Conservation (phyloP, 2,113 vertebrate genomes). For the Bufo bufo region DNA sequence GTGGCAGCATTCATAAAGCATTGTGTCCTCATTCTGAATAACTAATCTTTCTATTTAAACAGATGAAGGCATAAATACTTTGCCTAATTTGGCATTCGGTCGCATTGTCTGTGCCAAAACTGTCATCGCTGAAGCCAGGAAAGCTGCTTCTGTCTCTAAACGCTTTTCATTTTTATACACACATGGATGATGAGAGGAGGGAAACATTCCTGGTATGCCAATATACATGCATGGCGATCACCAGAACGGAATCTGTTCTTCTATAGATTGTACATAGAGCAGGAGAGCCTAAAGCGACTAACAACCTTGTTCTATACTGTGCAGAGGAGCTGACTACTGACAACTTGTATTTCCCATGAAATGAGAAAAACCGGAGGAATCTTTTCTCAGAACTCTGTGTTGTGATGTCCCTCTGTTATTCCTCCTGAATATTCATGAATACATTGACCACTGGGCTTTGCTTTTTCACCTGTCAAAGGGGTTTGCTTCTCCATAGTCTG, state of each 20-base stretch:
- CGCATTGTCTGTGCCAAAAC: slow-evolving; percentile 17
- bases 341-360: too few species aligned
- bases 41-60: slow-evolving; percentile 32
- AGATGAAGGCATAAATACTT: slow-evolving; percentile 38
- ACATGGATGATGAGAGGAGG: slow-evolving; percentile 23
- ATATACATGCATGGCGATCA: not conserved
- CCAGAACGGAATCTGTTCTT: not conserved
- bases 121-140: slow-evolving; percentile 35
- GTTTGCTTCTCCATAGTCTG: too few species aligned
- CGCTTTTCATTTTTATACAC: slow-evolving; percentile 43
- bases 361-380: too few species aligned
- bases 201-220: slow-evolving; percentile 30
- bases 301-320: not conserved
- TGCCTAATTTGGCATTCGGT: slow-evolving; percentile 33
- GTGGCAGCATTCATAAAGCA: not conserved
- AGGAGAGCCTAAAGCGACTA: not conserved
- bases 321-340: not conserved
- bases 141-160: slow-evolving; percentile 53
- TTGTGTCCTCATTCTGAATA: not conserved
- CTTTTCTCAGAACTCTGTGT: too few species aligned
- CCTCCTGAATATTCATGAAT: too few species aligned
- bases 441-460: too few species aligned
- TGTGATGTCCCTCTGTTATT: too few species aligned
- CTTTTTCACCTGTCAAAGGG: too few species aligned
- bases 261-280: not conserved